These are phyloP conservation scores for Hipparchia semele DNA, from an alignment of 2,888 invertebrate genomes.

Conservation along the genomic window DNA sequence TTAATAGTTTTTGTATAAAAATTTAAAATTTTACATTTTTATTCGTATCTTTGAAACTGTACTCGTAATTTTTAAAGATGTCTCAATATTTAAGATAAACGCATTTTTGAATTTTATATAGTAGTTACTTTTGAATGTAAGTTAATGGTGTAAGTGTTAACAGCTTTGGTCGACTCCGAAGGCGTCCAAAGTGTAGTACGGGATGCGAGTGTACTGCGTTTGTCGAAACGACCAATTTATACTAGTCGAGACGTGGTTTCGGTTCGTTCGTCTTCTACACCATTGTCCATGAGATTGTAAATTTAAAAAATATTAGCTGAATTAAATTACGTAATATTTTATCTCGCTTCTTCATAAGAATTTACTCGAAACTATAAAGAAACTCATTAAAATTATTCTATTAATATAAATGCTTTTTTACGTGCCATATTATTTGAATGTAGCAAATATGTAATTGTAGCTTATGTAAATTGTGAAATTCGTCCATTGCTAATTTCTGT, in stretches of 20 bases:
- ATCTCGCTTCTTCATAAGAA: background rate
- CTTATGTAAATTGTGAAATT: constrained; percentile 20
- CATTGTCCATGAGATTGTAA: constrained; percentile 8
- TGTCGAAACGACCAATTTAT: constrained; percentile 53
- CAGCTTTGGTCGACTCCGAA: constrained; percentile 3
- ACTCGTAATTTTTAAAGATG: background rate
- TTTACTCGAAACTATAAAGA: background rate
- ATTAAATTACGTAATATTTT: background rate
- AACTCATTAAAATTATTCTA: background rate
- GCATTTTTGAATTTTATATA: constrained; percentile 4
- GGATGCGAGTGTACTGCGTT: background rate
- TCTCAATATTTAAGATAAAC: background rate
- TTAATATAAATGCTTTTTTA: background rate
- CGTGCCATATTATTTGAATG: background rate
- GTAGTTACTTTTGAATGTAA: background rate
- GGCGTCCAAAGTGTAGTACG: constrained; percentile 1
- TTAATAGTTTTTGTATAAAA: background rate
- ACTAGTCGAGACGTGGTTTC: constrained; percentile 43
- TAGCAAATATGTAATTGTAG: background rate
- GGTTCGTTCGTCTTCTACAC: constrained; percentile 52
- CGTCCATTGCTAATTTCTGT: constrained; percentile 32
- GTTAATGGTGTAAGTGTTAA: background rate
- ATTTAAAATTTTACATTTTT: background rate
- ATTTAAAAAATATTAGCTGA: constrained; percentile 3
- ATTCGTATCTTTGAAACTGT: background rate